A percentile compares a stretch with the other conserved stretches of the same genome.
These are phyloP conservation scores for Peromyscus aztecus DNA, from an alignment of 2,797 vertebrate species.

Conservation along the genomic window DNA sequence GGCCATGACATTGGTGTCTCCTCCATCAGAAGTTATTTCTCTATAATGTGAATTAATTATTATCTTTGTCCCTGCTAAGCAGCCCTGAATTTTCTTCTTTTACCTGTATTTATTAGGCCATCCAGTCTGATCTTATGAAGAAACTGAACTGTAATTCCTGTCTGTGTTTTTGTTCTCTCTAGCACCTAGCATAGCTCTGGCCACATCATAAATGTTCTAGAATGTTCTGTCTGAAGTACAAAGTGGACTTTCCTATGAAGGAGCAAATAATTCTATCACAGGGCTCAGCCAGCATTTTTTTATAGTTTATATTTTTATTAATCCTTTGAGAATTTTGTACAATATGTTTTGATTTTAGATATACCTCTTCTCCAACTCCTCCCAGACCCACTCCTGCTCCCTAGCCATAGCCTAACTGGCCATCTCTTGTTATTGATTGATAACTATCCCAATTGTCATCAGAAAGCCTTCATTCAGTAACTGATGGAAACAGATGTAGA, in stretches of 20 bases:
- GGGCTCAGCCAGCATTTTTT: background rate
- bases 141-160: background rate
- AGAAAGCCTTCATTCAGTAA: too few relatives aligned
- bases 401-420: too few relatives aligned
- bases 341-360: too few relatives aligned
- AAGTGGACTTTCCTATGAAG: background rate
- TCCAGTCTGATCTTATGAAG: background rate
- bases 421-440: too few relatives aligned
- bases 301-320: too few relatives aligned
- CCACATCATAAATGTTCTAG: background rate
- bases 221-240: background rate
- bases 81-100: background rate
- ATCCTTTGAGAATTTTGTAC: too few relatives aligned
- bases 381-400: too few relatives aligned
- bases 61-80: background rate
- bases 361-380: too few relatives aligned
- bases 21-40: background rate
- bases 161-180: background rate
- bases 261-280: background rate
- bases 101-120: background rate
- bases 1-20: background rate
- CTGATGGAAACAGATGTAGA: too few relatives aligned
- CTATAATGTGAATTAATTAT: background rate
- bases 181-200: background rate
- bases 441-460: too few relatives aligned